Conservation (phyloP, 1,140 invertebrate genomes). For the Saccostrea cuccullata region DNA sequence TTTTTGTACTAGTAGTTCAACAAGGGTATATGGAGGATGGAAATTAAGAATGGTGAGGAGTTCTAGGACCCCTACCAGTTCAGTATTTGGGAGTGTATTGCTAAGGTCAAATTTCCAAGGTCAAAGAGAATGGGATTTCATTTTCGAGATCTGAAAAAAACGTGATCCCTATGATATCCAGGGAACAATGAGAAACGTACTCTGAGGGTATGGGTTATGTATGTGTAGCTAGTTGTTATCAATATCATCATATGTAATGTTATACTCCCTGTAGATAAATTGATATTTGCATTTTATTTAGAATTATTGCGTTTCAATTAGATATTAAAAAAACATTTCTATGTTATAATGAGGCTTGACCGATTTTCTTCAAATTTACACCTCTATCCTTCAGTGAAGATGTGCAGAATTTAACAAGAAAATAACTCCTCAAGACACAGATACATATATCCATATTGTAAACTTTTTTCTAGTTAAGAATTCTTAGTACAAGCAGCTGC, state of each 20-base stretch:
- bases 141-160: background rate
- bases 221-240: slow-evolving; percentile 27
- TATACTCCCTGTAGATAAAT: slow-evolving; percentile 33
- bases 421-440: too few species aligned
- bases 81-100: background rate
- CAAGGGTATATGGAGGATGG: background rate
- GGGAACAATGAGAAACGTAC: background rate
- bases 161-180: background rate
- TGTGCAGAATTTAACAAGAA: background rate
- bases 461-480: background rate
- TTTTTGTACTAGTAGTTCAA: background rate
- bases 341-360: background rate
- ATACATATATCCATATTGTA: too few species aligned
- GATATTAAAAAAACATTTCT: slow-evolving; percentile 31
- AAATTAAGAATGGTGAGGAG: background rate
- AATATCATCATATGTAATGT: slow-evolving; percentile 25
- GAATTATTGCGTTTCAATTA: slow-evolving; percentile 20
- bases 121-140: background rate
- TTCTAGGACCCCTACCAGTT: background rate
- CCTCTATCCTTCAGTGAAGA: background rate
- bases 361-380: background rate
- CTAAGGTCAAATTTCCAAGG: background rate
- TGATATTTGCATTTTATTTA: slow-evolving; percentile 38
- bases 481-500: background rate
- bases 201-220: slow-evolving; percentile 29